These are phyloP conservation scores for Calliopsis andreniformis DNA, from an alignment of 1,140 invertebrate species.

Conservation along the genomic window DNA sequence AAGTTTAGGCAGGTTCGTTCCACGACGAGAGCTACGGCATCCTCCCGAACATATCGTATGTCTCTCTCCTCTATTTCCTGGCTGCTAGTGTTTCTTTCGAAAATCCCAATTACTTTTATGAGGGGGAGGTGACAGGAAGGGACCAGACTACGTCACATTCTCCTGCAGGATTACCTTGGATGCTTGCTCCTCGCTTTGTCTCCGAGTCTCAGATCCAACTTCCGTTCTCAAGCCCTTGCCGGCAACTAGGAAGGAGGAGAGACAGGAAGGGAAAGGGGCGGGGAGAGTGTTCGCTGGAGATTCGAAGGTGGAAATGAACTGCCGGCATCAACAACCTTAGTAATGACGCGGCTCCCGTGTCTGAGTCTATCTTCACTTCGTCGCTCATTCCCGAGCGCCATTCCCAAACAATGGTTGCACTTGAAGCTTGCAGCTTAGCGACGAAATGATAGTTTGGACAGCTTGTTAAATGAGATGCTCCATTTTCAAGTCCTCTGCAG, in stretches of 20 bases:
- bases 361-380: constrained; percentile 69
- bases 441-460: constrained; percentile 74
- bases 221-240: constrained; percentile 62
- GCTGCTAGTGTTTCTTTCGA: constrained; percentile 53
- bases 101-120: constrained; percentile 73
- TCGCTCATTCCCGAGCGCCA: constrained; percentile 69
- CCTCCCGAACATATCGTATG: not conserved
- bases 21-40: not conserved
- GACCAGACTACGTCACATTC: constrained; percentile 70
- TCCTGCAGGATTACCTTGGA: constrained; percentile 72
- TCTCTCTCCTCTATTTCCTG: constrained; percentile 32
- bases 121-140: constrained; percentile 66
- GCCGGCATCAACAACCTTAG: constrained; percentile 74
- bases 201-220: constrained; percentile 71
- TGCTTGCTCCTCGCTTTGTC: constrained; percentile 73
- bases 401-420: constrained; percentile 74
- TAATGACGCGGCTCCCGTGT: constrained; percentile 70
- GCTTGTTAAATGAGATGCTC: constrained; percentile 73
- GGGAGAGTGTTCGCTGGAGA: constrained; percentile 67
- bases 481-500: constrained; percentile 57
- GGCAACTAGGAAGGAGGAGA: constrained; percentile 59
- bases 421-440: constrained; percentile 69
- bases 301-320: constrained; percentile 75
- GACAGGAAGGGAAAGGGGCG: constrained; percentile 53
- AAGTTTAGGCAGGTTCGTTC: not conserved